Base-by-base conservation (phyloP, 2,797 vertebrate species). In the Sebastolobus altivelis region DNA sequence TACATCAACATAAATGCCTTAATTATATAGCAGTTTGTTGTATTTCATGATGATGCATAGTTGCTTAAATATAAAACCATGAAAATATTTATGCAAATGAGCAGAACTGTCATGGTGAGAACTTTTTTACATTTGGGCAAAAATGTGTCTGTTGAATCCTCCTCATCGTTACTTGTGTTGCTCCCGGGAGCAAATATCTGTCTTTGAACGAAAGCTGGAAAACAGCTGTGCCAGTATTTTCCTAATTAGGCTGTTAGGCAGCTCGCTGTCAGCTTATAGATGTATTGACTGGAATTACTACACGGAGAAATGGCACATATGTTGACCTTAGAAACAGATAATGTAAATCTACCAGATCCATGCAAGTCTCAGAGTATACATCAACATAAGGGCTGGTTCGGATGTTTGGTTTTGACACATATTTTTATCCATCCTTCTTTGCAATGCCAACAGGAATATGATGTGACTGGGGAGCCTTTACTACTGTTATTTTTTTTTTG, bases 381-480 rank as follows among this genome's bases (percentile, higher is more conserved):
- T n/a, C 8, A 56, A 60, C 16, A 18, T 7, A 10, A n/a, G 5
- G 8, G n/a, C 27, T 11, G 2, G 4, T 61, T n/a, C 0, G 20
- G 2, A 6, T 59, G 11, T 55, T 77, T 68, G 6, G 59, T 65
- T 7, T 18, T 66, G 16, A 35, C 16, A 29, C 43, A 31, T 65
- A 31, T 65, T 49, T 49, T 0, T 22, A 12, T 63, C 25, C 8
- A 2, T 74, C 49, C 5, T 31, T 54, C 12, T 10, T 63, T 31
- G 25, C 54, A 6, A 2, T 54, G 35, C 56, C 46, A 43, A 16
- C 12, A 29, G 46, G 74, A 55, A 55, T 58, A 25, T 58, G 27
- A 63, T 54, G 31, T 59, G 73, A 71, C 61, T 27, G 33, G 14
- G 25, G 11, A 81, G 66, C 29, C 29, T 78, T 12, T 55, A 46